These are phyloP conservation scores for Drosophila nebulosa DNA, from an alignment of 1,140 invertebrate genomes.

Conservation along the genomic window DNA sequence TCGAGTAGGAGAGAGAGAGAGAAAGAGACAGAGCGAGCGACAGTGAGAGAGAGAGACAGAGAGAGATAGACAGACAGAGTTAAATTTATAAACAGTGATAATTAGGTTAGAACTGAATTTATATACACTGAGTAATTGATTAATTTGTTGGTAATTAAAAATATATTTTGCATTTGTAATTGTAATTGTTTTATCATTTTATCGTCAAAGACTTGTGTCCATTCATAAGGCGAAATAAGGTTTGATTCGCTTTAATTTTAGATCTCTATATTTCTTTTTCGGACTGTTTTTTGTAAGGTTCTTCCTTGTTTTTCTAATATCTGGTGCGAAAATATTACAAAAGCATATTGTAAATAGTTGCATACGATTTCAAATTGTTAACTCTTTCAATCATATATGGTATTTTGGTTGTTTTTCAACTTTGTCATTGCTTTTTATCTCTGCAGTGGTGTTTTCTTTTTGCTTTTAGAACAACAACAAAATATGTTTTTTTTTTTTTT, in stretches of 20 bases:
- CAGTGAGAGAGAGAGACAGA: constrained; percentile 37
- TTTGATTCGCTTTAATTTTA: constrained; percentile 14
- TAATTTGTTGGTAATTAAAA: constrained; percentile 48
- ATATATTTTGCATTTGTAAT: constrained; percentile 48
- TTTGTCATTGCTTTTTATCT: constrained; percentile 53
- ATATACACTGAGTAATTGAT: constrained; percentile 12
- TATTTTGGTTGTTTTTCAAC: constrained; percentile 41
- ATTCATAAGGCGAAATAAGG: constrained; percentile 41
- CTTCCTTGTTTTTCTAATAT: constrained; percentile 56
- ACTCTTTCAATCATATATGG: constrained; percentile 45
- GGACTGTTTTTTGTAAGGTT: constrained; percentile 33
- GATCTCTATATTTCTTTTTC: constrained; percentile 17
- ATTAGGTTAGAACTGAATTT: constrained; percentile 3
- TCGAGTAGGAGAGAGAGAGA: constrained; percentile 29
- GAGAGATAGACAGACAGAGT: constrained; percentile 15
- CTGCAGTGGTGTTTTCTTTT: constrained; percentile 11
- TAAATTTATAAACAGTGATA: not conserved
- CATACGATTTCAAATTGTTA: constrained; percentile 62
- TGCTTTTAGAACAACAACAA: constrained; percentile 79
- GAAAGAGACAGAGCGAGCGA: constrained; percentile 40
- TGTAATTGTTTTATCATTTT: constrained; percentile 80
- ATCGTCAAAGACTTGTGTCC: constrained; percentile 75
- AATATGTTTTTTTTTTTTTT: constrained; percentile 55
- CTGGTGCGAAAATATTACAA: constrained; percentile 77
- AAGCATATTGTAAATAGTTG: constrained; percentile 80